Conservation (phyloP, 2,797 vertebrate species). For the Ctenopoma kingsleyae region DNA sequence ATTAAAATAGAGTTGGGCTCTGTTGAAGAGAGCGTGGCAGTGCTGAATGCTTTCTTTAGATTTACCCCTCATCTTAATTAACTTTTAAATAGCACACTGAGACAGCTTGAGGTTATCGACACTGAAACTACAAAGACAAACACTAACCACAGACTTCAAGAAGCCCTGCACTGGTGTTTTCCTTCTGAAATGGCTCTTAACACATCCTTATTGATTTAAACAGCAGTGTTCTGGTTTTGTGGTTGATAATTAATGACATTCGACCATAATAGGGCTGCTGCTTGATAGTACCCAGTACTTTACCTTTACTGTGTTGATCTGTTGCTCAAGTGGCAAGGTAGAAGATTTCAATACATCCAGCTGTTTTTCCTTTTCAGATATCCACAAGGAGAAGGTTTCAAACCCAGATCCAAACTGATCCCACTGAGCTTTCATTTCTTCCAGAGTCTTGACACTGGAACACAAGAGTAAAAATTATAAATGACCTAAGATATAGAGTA, state of each 20-base stretch:
- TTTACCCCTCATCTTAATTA: not conserved
- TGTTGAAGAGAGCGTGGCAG: too few relatives aligned
- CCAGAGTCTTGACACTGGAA: slow-evolving; percentile 91
- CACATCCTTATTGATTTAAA: slow-evolving; percentile 11
- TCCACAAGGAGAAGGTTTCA: slow-evolving; percentile 93
- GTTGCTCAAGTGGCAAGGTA: slow-evolving; percentile 85
- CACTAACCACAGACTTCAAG: not conserved
- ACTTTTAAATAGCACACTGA: too few relatives aligned
- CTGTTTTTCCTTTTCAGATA: slow-evolving; percentile 92
- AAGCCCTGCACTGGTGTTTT: not conserved
- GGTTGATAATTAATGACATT: slow-evolving; percentile 6
- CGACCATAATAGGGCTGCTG: not conserved
- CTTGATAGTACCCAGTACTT: not conserved
- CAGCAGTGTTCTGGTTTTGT: slow-evolving; percentile 15
- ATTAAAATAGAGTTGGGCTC: too few relatives aligned
- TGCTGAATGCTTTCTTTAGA: not conserved
- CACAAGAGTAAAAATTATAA: slow-evolving; percentile 12
- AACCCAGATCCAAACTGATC: slow-evolving; percentile 90
- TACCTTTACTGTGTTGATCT: slow-evolving; percentile 93
- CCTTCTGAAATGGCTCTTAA: not conserved
- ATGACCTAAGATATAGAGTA: not conserved
- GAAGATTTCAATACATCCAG: slow-evolving; percentile 87
- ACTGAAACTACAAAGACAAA: not conserved
- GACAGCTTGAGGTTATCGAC: slow-evolving; percentile 2
- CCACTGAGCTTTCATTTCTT: slow-evolving; percentile 94